phyloP scores from a whole-genome alignment of 2,797 vertebrate species.

The Rhinatrema bivittatum region DNA sequence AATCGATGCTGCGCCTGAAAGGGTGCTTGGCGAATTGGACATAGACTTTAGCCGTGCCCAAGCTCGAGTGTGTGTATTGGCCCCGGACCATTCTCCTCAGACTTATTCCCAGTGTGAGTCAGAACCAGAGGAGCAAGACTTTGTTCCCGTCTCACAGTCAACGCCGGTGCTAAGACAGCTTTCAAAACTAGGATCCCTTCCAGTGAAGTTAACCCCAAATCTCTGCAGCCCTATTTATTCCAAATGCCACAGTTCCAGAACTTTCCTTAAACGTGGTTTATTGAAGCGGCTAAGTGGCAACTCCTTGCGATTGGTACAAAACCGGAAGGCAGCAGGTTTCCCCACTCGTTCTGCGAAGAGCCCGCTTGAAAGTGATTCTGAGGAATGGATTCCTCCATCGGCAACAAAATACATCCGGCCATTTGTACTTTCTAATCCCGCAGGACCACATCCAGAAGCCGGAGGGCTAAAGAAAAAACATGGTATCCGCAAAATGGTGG shows the following conservation, averaged over 20 bases:
- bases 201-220: conserved; percentile 12
- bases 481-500: not conserved
- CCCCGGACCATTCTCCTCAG: not conserved
- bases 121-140: conserved; percentile 34
- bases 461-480: not conserved
- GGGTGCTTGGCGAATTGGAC: conserved; percentile 4
- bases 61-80: too few relatives aligned
- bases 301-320: too few relatives aligned
- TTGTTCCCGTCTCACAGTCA: conserved; percentile 55
- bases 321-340: too few relatives aligned
- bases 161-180: conserved; percentile 46
- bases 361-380: not conserved
- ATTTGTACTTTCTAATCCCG: not conserved
- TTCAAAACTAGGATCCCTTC: conserved; percentile 9
- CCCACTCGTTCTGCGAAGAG: not conserved
- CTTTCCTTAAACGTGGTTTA: conserved; percentile 26
- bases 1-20: conserved; percentile 12
- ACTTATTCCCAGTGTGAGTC: conserved; percentile 4
- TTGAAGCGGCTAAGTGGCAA: conserved; percentile 15
- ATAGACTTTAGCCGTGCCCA: conserved; percentile 9
- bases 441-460: not conserved
- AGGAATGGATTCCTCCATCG: conserved; percentile 33
- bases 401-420: conserved; percentile 18
- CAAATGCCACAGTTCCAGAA: conserved; percentile 19
- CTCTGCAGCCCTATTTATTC: conserved; percentile 17